A percentile compares a stretch with the other conserved stretches of the same genome.
phyloP scores from a whole-genome alignment of 2,797 vertebrate genomes.

The Tokudaia tokunoshimensis region DNA sequence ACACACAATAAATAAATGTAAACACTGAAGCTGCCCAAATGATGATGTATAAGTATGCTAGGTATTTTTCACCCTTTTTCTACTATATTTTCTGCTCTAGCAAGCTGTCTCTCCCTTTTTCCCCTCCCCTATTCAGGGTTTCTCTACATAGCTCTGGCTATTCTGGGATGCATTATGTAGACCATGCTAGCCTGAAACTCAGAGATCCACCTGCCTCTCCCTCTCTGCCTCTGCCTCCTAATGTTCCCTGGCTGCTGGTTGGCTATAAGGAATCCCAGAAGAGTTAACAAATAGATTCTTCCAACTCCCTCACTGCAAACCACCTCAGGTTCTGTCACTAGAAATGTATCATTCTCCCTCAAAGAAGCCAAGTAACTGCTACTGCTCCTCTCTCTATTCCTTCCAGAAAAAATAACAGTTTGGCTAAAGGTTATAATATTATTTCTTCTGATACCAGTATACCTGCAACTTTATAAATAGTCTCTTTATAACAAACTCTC shows the following conservation, averaged over 20 bases:
- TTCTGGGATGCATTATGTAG: not conserved
- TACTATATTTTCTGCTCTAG: conserved; percentile 25
- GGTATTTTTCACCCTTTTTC: not conserved
- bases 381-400: not conserved
- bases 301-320: conserved; percentile 4
- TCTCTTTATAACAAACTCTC: conserved; percentile 25
- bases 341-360: not conserved
- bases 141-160: not conserved
- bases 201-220: not conserved
- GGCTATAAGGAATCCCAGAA: not conserved
- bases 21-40: not conserved
- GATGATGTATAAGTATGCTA: not conserved
- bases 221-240: not conserved
- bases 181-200: not conserved
- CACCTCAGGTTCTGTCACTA: not conserved
- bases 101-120: not conserved
- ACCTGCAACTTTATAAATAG: not conserved
- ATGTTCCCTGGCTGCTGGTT: not conserved
- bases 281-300: conserved; percentile 33
- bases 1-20: not conserved
- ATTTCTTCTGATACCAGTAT: not conserved
- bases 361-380: conserved; percentile 32
- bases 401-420: not conserved
- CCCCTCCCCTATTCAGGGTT: not conserved
- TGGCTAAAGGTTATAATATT: conserved; percentile 2